These are phyloP conservation scores for Anguilla pacifica DNA, from an alignment of 2,797 vertebrate genomes.

Conservation along the genomic window DNA sequence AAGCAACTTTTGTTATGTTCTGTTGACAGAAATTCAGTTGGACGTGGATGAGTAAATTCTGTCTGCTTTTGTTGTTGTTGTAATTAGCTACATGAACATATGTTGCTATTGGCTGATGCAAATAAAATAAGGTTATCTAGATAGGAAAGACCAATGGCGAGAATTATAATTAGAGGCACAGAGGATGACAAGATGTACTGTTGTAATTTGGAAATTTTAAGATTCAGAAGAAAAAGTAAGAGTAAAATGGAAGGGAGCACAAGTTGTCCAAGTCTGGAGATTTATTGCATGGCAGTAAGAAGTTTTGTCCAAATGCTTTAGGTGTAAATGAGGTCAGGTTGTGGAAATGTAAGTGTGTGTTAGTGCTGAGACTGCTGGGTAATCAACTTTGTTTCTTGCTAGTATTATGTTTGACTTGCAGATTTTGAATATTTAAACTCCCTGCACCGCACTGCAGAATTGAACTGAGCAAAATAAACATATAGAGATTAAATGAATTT, in stretches of 20 bases:
- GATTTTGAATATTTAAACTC: neutral
- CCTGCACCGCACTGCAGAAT: neutral
- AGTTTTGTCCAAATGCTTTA: neutral
- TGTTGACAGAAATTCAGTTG: neutral
- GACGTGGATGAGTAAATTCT: neutral
- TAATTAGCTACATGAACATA: neutral
- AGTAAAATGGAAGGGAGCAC: neutral
- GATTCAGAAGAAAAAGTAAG: neutral
- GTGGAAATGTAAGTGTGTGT: neutral
- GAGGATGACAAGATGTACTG: neutral
- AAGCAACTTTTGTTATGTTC: neutral
- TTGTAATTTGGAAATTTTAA: neutral
- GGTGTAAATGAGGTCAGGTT: constrained; percentile 1
- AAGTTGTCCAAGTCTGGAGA: neutral
- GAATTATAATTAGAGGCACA: neutral
- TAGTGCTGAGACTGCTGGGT: neutral
- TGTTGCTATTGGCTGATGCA: neutral
- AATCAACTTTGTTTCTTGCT: neutral
- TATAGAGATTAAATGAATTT: neutral
- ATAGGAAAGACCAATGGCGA: neutral
- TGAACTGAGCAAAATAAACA: neutral
- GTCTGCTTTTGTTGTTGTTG: neutral
- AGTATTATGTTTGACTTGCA: neutral
- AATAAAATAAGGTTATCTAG: neutral
- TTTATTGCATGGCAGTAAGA: neutral